Evolutionary conservation across 2,888 invertebrate genomes (phyloP), one percentile per base, ranked within the genome.

Genomic region (Macaria notata): DNA sequence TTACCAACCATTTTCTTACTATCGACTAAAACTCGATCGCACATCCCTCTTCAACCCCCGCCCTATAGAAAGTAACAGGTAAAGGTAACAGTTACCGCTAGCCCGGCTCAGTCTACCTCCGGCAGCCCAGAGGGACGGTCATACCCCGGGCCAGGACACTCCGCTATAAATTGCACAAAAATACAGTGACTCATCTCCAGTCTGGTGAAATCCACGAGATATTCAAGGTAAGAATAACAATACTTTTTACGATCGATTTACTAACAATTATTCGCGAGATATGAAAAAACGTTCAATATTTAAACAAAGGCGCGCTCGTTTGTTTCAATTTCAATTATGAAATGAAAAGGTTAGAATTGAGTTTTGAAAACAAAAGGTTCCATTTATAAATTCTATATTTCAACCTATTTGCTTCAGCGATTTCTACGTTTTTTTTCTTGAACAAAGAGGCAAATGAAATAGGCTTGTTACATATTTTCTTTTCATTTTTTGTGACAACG

Each of bases 31-130:
- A 36, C 33, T 36, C 33, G 33, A 36, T 36, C 7, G 5, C 33
- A 6, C 33, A 36, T 36, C 33, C 5, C 33, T 36, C 33, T 36
- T 36, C 33, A 36, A 50, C 57, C 60, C 61, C 58, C 62, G 48
- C 60, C 60, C 62, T 54, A 54, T 59, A 54, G 62, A 56, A 79
- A 77, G 86, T 87, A 88, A 88, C 89, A 88, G 88, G 88, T 88
- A 86, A 79, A 81, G 78, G 78, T 63, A 60, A 49, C 41, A 49
- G 45, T 39, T 38, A 43, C 56, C 49, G 50, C 78, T 72, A 69
- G 66, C 59, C 69, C 68, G 66, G 31, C 67, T 64, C 78, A 82
- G 81, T 81, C 69, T 66, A 65, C 66, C 67, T 63, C 63, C 57
- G 70, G 61, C 71, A 63, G 65, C 71, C 68, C 59, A 56, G 54